phyloP scores from a whole-genome alignment of 2,888 invertebrate genomes.

The Pollenia griseotomentosa region DNA sequence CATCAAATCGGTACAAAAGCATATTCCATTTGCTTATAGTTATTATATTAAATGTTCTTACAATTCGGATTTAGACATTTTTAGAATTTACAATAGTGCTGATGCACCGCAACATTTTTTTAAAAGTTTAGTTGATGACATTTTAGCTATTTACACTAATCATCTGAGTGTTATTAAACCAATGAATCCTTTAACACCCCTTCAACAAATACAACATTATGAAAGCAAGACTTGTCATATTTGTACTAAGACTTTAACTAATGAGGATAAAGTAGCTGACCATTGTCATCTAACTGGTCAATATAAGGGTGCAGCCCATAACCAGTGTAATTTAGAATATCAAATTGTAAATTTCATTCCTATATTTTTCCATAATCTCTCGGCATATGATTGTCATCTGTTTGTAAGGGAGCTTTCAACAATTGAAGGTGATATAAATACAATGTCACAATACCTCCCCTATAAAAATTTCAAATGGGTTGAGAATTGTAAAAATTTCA shows the following conservation, averaged over 20 bases:
- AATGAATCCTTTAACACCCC: not conserved
- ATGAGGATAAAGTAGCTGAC: not conserved
- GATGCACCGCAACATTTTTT: too few relatives aligned
- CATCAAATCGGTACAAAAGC: too few relatives aligned
- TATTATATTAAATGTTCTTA: too few relatives aligned
- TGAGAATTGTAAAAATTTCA: not conserved
- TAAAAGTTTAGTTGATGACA: too few relatives aligned
- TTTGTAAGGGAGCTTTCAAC: constrained; percentile 14
- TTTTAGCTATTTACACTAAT: not conserved
- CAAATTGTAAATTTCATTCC: constrained; percentile 27
- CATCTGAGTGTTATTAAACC: constrained; percentile 12
- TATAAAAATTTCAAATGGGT: constrained; percentile 70
- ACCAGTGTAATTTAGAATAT: constrained; percentile 8
- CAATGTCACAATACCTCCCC: constrained; percentile 69
- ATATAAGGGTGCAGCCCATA: constrained; percentile 26
- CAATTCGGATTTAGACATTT: too few relatives aligned
- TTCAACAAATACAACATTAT: constrained; percentile 18
- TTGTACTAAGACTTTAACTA: not conserved
- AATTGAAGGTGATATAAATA: constrained; percentile 23
- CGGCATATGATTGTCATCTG: constrained; percentile 31
- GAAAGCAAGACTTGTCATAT: constrained; percentile 8
- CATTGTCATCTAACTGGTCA: constrained; percentile 31
- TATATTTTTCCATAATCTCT: constrained; percentile 31
- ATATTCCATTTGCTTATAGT: too few relatives aligned
- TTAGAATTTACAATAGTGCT: too few relatives aligned